Evolutionary conservation across 2,888 invertebrate genomes (phyloP).

Genomic region (Cheilosia vulpina): DNA sequence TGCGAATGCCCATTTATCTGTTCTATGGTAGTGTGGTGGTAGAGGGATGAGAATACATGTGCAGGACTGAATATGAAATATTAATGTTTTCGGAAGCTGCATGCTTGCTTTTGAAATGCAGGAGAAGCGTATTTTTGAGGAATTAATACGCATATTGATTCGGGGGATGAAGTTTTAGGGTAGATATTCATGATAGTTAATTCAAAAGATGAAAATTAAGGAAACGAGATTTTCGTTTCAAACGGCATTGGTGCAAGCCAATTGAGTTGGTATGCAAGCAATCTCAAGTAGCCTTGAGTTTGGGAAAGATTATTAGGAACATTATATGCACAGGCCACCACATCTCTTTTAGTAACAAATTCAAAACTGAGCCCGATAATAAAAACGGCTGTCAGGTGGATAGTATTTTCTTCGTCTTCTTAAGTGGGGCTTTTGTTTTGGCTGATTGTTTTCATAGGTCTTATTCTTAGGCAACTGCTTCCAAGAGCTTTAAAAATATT

Average conservation of each 20-base stretch:
- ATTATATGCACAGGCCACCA: too few species aligned
- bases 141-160: conserved; percentile 6
- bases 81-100: conserved; percentile 18
- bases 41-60: background rate
- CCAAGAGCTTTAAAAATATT: too few species aligned
- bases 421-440: too few species aligned
- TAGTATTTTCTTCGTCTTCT: too few species aligned
- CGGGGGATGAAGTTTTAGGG: background rate
- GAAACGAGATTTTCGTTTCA: background rate
- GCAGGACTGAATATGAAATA: conserved; percentile 20
- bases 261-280: too few species aligned
- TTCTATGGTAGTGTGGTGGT: background rate
- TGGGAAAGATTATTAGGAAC: too few species aligned
- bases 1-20: background rate
- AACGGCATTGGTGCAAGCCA: background rate
- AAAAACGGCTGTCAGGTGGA: too few species aligned
- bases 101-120: background rate
- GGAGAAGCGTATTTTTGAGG: background rate
- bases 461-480: too few species aligned
- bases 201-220: background rate
- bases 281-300: too few species aligned
- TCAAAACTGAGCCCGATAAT: too few species aligned
- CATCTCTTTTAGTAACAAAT: too few species aligned
- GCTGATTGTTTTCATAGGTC: too few species aligned
- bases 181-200: background rate